Conservation (phyloP, 2,113 vertebrate genomes). For the Uropsilus gracilis region DNA sequence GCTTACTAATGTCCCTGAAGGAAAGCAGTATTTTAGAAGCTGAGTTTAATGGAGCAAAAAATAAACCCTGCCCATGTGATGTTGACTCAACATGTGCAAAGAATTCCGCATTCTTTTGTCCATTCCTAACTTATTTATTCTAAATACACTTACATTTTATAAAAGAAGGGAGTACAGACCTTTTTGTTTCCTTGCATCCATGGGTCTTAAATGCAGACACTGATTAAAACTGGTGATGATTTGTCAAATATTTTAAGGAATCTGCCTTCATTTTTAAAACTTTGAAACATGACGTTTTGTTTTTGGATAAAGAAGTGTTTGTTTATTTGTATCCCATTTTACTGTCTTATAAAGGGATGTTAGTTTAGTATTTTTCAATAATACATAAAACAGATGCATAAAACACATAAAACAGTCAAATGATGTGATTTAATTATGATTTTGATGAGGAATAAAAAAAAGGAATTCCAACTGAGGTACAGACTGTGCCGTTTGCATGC, state of each 20-base stretch:
- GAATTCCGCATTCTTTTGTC: background rate
- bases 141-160: background rate
- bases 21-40: conserved; percentile 1
- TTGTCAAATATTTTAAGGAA: background rate
- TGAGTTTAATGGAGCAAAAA: background rate
- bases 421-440: no score
- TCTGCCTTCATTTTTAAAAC: background rate
- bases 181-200: background rate
- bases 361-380: background rate
- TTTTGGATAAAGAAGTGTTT: background rate
- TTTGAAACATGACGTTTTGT: background rate
- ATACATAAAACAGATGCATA: no score
- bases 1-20: background rate
- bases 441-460: no score
- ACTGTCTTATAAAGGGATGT: background rate
- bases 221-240: background rate
- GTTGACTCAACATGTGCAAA: conserved; percentile 36
- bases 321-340: background rate
- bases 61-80: conserved; percentile 14
- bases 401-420: no score
- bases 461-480: no score
- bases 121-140: conserved; percentile 15
- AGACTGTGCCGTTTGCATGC: no score
- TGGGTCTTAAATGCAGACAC: no score
- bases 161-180: background rate